Conservation (phyloP, 2,797 vertebrate genomes). For the Notoglanidium macrostoma region DNA sequence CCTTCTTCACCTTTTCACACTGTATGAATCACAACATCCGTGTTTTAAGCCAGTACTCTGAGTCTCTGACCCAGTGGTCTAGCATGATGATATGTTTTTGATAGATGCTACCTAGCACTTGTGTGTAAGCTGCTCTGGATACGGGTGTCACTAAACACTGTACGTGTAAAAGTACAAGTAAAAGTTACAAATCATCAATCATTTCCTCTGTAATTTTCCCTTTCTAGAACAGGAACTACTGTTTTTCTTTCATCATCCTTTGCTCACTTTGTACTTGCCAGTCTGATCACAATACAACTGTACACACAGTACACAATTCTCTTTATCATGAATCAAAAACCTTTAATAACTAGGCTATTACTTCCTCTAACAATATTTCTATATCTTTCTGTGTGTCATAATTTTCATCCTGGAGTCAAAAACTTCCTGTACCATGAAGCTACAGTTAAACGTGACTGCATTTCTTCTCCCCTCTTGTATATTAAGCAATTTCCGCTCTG, state of each 20-base stretch:
- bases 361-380: not conserved
- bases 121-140: not conserved
- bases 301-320: not conserved
- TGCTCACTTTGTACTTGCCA: not conserved
- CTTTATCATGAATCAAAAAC: not conserved
- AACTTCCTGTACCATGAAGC: not conserved
- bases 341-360: not conserved
- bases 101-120: not conserved
- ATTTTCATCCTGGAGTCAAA: not conserved
- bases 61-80: not conserved
- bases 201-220: not conserved
- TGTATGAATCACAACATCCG: not conserved
- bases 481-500: not conserved
- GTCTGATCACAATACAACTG: not conserved
- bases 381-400: not conserved
- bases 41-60: not conserved
- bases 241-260: not conserved
- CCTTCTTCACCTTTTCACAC: not conserved
- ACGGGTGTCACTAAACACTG: not conserved
- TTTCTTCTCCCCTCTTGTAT: too few species aligned
- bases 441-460: not conserved
- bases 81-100: not conserved
- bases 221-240: not conserved
- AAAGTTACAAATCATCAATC: not conserved
- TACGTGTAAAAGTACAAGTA: not conserved